Evolutionary conservation across 1,140 invertebrate genomes (phyloP).

Genomic region (Drosophila grimshawi): DNA sequence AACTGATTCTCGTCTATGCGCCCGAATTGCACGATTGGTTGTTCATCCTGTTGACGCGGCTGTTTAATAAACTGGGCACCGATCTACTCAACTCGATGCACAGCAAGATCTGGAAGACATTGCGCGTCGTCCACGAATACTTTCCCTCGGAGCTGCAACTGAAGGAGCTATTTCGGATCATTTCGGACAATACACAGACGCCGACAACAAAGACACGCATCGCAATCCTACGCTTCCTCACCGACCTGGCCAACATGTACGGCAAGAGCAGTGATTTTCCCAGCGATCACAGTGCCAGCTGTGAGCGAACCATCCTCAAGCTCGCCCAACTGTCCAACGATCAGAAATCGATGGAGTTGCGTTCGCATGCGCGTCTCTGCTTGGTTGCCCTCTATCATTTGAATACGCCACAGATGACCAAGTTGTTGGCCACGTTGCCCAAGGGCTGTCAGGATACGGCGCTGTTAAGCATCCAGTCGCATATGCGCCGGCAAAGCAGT

Average conservation of each 20-base stretch:
- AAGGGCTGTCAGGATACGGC: slow-evolving; percentile 93
- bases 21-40: slow-evolving; percentile 96
- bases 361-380: slow-evolving; percentile 91
- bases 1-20: slow-evolving; percentile 94
- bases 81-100: slow-evolving; percentile 96
- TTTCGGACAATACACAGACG: slow-evolving; percentile 95
- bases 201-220: slow-evolving; percentile 94
- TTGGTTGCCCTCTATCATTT: slow-evolving; percentile 95
- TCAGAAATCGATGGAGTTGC: slow-evolving; percentile 91
- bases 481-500: slow-evolving; percentile 88
- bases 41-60: slow-evolving; percentile 91
- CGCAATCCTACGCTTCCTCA: slow-evolving; percentile 90
- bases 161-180: slow-evolving; percentile 89
- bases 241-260: slow-evolving; percentile 88
- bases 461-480: slow-evolving; percentile 92
- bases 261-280: slow-evolving; percentile 85
- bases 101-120: slow-evolving; percentile 93
- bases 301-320: slow-evolving; percentile 88
- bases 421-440: slow-evolving; percentile 92
- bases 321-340: slow-evolving; percentile 89
- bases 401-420: slow-evolving; percentile 92
- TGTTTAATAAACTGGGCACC: slow-evolving; percentile 94
- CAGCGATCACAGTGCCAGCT: slow-evolving; percentile 84
- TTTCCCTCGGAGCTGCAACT: slow-evolving; percentile 87
- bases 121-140: slow-evolving; percentile 93